These are phyloP conservation scores for Dryocosmus kuriphilus DNA, from an alignment of 2,888 invertebrate genomes.

Conservation along the genomic window DNA sequence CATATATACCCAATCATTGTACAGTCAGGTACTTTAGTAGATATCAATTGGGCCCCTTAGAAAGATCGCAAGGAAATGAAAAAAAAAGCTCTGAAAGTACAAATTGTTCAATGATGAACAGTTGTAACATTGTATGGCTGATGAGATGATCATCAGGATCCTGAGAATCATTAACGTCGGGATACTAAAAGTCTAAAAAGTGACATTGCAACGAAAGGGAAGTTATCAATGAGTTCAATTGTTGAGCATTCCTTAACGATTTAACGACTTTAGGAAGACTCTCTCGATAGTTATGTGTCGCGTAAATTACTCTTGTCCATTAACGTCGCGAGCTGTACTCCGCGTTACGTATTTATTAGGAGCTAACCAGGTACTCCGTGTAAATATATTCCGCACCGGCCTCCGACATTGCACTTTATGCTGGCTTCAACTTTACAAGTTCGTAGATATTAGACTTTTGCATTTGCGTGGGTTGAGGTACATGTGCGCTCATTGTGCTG, in stretches of 20 bases:
- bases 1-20: slow-evolving; percentile 15
- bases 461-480: slow-evolving; percentile 26
- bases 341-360: slow-evolving; percentile 12
- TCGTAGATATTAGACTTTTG: slow-evolving; percentile 36
- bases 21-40: slow-evolving; percentile 11
- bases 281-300: background rate
- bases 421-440: slow-evolving; percentile 12
- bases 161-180: too few species aligned
- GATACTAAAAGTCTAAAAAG: background rate
- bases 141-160: too few species aligned
- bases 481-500: slow-evolving; percentile 22
- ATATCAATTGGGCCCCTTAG: background rate
- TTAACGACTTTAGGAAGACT: background rate
- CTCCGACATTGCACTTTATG: slow-evolving; percentile 29
- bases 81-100: background rate
- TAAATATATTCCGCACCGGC: slow-evolving; percentile 6
- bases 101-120: background rate
- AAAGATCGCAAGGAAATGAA: background rate
- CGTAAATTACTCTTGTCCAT: slow-evolving; percentile 29
- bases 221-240: background rate
- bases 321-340: slow-evolving; percentile 16
- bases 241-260: slow-evolving; percentile 2
- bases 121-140: background rate
- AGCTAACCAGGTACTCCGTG: slow-evolving; percentile 23
- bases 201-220: too few species aligned